Evolutionary conservation across 1,140 invertebrate genomes (phyloP), one percentile per base, ranked within the genome.

Genomic region (Drosophila guanche): DNA sequence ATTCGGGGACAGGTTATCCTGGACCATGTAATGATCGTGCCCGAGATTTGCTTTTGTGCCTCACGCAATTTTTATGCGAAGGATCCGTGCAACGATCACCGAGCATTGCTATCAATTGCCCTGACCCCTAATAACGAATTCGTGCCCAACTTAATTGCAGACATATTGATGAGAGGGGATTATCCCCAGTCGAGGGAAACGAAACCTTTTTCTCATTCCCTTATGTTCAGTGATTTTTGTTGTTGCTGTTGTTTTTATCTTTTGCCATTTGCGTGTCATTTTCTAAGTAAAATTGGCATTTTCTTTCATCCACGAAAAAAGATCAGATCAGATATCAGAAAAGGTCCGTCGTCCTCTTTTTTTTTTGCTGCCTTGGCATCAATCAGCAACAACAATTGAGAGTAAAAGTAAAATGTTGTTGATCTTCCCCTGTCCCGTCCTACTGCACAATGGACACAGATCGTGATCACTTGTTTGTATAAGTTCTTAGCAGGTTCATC

Each of bases 221-320:
- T 20, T 61, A 66, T 40, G 41, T 37, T 67, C 10, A 41, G 43
- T 5, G 37, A 8, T 55, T 46, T 23, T 47, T 46, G 37, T 52
- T 33, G 59, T 71, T 75, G 66, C 63, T 20, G 16, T 20, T 68
- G 69, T 73, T 62, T 73, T 73, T 77, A 56, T 59, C 63, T 61
- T 73, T 73, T 47, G 83, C 78, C 78, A 86, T 88, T 86, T 86
- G 83, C 83, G 83, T 88, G 83, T 88, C 83, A 83, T 72, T 88
- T 88, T 76, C 69, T 60, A 69, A 68, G 65, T 63, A 72, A 86
- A 88, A 86, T 86, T 86, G 83, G 83, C 81, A 81, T 88, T 88
- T 88, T 78, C 68, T 81, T 80, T 86, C 58, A 68, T 48, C 41
- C 54, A 5, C 23, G 22, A n/a, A n/a, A 40, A 37, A 10, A 63